phyloP scores from a whole-genome alignment of 2,113 vertebrate species.

The Heterotis niloticus region DNA sequence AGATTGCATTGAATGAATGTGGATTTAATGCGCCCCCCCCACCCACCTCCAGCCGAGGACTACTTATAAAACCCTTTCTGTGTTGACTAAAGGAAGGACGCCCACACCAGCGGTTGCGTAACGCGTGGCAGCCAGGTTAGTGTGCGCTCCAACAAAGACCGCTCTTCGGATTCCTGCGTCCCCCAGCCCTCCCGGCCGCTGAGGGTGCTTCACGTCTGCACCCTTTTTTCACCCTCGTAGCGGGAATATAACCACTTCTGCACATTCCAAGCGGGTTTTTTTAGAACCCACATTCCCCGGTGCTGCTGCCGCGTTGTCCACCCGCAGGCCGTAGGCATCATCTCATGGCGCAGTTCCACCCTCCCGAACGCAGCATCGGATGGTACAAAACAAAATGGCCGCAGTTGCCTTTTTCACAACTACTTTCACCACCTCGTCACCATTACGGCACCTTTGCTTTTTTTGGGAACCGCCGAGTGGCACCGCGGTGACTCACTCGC shows the following conservation, averaged over 20 bases:
- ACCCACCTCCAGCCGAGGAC: background rate
- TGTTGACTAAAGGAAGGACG: background rate
- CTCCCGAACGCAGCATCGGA: background rate
- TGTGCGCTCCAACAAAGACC: constrained; percentile 9
- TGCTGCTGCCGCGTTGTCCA: background rate
- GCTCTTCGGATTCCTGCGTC: background rate
- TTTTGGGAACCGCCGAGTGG: background rate
- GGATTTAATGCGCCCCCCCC: background rate
- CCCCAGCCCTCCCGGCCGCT: background rate
- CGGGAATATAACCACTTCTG: constrained; percentile 20
- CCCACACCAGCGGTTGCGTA: constrained; percentile 17
- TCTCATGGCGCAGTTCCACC: background rate
- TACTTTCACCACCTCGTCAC: background rate
- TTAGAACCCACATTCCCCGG: background rate
- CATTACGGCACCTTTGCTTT: background rate
- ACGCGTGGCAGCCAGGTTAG: background rate
- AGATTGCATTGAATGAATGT: background rate
- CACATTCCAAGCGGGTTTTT: background rate
- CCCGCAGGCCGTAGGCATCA: background rate
- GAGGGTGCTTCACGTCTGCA: constrained; percentile 1
- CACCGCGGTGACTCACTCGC: background rate
- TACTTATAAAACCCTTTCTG: constrained; percentile 12
- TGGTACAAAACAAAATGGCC: background rate
- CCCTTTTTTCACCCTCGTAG: background rate
- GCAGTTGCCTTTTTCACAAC: background rate